These are phyloP conservation scores for Beris chalybata DNA, from an alignment of 2,888 invertebrate genomes.

Conservation along the genomic window DNA sequence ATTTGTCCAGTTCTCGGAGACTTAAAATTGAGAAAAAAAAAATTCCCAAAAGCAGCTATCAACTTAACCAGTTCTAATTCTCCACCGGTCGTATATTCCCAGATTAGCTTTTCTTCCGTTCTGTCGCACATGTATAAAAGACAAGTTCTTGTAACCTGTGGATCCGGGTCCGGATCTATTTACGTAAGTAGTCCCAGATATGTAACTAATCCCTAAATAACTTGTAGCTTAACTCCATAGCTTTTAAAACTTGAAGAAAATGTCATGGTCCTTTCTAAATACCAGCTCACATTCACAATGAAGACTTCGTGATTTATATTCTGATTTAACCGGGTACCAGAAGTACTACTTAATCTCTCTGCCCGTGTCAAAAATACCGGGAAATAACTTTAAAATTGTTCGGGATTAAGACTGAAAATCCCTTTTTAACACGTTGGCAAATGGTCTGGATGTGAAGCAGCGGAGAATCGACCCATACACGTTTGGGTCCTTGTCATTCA, in stretches of 20 bases:
- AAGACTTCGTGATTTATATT: constrained; percentile 25
- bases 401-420: constrained; percentile 35
- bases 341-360: constrained; percentile 11
- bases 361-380: constrained; percentile 17
- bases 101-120: too few species aligned
- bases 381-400: constrained; percentile 36
- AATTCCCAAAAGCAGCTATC: too few species aligned
- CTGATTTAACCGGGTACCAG: constrained; percentile 3
- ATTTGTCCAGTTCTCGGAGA: too few species aligned
- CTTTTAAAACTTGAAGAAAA: constrained; percentile 19
- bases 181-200: constrained; percentile 2
- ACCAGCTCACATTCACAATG: constrained; percentile 17
- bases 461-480: too few species aligned
- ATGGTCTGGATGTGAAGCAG: neutral
- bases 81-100: too few species aligned
- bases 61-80: too few species aligned
- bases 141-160: too few species aligned
- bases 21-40: too few species aligned
- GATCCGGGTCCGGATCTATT: neutral
- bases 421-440: constrained; percentile 33
- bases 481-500: neutral
- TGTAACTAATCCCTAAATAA: constrained; percentile 15
- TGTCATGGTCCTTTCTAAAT: constrained; percentile 15
- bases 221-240: constrained; percentile 22
- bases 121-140: too few species aligned